phyloP scores from a whole-genome alignment of 2,888 invertebrate species.

The Sceliomorpha sp. region DNA sequence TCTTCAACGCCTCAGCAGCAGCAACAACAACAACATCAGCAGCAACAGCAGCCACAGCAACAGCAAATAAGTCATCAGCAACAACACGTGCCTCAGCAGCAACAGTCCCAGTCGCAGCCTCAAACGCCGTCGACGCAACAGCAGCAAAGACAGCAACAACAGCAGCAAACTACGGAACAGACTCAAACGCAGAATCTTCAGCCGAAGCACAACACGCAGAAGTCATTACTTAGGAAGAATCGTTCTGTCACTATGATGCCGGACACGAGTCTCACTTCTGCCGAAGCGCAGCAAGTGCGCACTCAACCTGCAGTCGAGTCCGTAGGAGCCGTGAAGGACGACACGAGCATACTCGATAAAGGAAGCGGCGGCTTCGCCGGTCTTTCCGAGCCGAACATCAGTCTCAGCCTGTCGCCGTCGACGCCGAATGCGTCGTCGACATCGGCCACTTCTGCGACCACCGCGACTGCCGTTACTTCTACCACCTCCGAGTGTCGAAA shows the following conservation, averaged over 20 bases:
- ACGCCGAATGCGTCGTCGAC: conserved; percentile 34
- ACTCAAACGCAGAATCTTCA: conserved; percentile 72
- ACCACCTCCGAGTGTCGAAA: conserved; percentile 69
- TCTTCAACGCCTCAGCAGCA: conserved; percentile 22
- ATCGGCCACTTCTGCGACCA: conserved; percentile 48
- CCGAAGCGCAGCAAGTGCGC: conserved; percentile 83
- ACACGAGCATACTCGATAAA: conserved; percentile 81
- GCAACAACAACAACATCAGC: conserved; percentile 35
- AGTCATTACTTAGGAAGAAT: conserved; percentile 82
- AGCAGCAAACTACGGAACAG: conserved; percentile 69
- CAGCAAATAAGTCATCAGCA: conserved; percentile 68
- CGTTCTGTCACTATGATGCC: conserved; percentile 81
- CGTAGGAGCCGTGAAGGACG: conserved; percentile 78
- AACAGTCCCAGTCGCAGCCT: conserved; percentile 75
- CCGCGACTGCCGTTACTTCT: conserved; percentile 45
- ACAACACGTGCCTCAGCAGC: conserved; percentile 71
- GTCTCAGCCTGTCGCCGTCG: conserved; percentile 66
- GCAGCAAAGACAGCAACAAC: conserved; percentile 76
- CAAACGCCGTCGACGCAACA: conserved; percentile 80
- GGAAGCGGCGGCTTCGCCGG: conserved; percentile 76
- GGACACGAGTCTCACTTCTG: conserved; percentile 82
- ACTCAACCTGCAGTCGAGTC: conserved; percentile 77
- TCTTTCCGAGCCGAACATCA: conserved; percentile 74
- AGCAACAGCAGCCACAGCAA: conserved; percentile 52
- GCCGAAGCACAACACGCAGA: conserved; percentile 79